Evolutionary conservation across 1,140 invertebrate species (phyloP), one percentile per base, ranked within the genome.

Genomic region (Papilio helenus): DNA sequence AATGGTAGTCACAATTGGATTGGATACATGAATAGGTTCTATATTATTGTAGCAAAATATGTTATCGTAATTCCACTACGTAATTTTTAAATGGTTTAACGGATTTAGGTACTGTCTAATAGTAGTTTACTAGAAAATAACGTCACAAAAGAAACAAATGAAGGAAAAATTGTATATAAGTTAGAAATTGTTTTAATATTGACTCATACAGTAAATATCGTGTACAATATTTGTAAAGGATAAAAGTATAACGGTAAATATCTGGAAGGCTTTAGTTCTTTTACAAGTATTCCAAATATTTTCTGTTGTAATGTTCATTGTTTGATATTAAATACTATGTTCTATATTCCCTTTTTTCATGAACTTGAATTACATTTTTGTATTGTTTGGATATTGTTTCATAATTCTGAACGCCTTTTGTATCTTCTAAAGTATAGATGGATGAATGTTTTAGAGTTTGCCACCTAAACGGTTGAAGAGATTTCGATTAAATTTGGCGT

Each of bases 211-310:
- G 51, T 55, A 55, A 55, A 61, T 61, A 12, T 26, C 58, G 2
- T 26, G 26, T 23, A 61, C 20, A 26, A 61, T 61, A 26, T 61
- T 61, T 61, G 58, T 61, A 61, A 61, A 61, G 58, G 51, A 55
- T 9, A 55, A 61, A 26, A 61, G 23, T 26, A 9, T 26, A 61
- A 61, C 23, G 20, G 20, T 58, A 61, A 26, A 61, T 61, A 61
- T 61, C 23, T 61, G 58, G 9, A 26, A 61, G 58, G 20, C 23
- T 61, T 29, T 16, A 61, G 58, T 26, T 14, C 58, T 61, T 14
- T 26, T 61, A 61, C 10, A 29, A 61, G 58, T 8, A 58, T 23
- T 5, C 9, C 55, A 58, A 0, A 61, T 26, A 61, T 26, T 26
- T 26, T 26, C 23, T 61, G 9, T 61, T 10, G 55, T 23, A 8